A percentile compares a stretch with the other conserved stretches of the same genome.
These are phyloP conservation scores for Falco cherrug DNA, from an alignment of 2,797 vertebrate species.

Conservation along the genomic window DNA sequence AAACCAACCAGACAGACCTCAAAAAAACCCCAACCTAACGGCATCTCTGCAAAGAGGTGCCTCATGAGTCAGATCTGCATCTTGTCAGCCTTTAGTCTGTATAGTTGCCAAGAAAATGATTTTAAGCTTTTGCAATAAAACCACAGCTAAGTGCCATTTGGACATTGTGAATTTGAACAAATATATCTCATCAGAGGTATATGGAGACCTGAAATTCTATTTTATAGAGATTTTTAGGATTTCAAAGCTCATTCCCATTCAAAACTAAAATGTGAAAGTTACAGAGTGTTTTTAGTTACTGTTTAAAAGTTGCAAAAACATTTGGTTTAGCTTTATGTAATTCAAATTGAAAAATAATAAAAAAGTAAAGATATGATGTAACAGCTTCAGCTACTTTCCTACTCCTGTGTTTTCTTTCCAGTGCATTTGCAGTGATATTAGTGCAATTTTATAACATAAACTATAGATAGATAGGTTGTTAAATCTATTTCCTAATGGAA, in stretches of 20 bases:
- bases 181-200: not conserved
- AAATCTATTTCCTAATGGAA: not conserved
- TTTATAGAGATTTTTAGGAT: not conserved
- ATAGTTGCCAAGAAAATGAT: not conserved
- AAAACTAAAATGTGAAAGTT: not conserved
- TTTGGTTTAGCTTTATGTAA: not conserved
- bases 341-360: not conserved
- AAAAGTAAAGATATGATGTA: not conserved
- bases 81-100: not conserved
- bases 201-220: not conserved
- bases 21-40: not conserved
- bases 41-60: not conserved
- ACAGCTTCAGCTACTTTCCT: not conserved
- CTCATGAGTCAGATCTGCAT: not conserved
- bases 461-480: not conserved
- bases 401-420: not conserved
- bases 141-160: not conserved
- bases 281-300: not conserved
- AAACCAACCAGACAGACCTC: not conserved
- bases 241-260: not conserved
- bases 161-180: not conserved
- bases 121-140: not conserved
- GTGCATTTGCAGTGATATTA: not conserved
- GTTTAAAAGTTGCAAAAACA: not conserved
- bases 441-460: not conserved